Base-by-base conservation (phyloP, 2,888 invertebrate genomes). In the Dynastes grantii region DNA sequence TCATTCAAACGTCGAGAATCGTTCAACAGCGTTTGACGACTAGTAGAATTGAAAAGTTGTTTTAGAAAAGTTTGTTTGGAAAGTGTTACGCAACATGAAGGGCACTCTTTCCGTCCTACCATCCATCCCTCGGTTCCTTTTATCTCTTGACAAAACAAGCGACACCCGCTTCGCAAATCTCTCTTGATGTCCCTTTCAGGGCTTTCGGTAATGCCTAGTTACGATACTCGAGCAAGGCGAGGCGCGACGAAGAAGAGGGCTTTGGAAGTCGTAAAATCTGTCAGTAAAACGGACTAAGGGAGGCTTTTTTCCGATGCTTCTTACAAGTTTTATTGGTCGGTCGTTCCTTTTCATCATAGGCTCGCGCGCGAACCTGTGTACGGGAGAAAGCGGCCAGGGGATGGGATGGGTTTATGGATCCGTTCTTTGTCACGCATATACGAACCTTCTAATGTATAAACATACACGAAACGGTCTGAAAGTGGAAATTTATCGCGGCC, bases 61-160 rank as follows among this genome's bases (percentile, higher is more conserved):
- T 73, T 73, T 58, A 73, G 58, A 70, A 73, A 73, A 73, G 58
- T 73, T 73, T 58, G 58, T 73, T 73, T 37, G 58, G 40, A 73
- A 73, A 73, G 73, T 73, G 73, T 73, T 73, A 53, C 73, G 55
- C 58, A 73, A 58, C 73, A 73, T 73, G 58, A 73, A 73, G 73
- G 58, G 73, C 61, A 55, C 53, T 58, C 37, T 32, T 16, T 70
- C 51, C n/a, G 5, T n/a, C 29, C 27, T n/a, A 5, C 70, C 16
- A 2, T 58, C 9, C 51, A n/a, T 45, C 45, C 65, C 13, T 16
- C 65, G 65, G 16, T 16, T 4, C 40, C 73, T 73, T 73, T 73
- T 73, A 73, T 73, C 58, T 58, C 73, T 73, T 73, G 73, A 73
- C 73, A 73, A 73, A 73, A 73, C 58, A 73, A 73, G 73, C 73